phyloP scores from a whole-genome alignment of 2,888 invertebrate species.

The Tetheella fluctuosa region DNA sequence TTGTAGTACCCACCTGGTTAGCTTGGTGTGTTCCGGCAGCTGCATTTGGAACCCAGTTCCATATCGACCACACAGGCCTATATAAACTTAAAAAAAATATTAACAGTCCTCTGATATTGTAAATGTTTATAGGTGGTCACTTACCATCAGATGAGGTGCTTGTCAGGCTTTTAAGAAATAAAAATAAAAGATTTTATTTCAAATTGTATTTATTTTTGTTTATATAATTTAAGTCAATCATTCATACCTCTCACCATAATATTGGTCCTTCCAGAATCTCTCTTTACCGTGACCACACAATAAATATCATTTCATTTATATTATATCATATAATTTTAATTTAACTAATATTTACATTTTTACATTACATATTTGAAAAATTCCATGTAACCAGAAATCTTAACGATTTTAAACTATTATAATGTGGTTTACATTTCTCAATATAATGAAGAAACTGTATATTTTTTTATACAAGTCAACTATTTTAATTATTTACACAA shows the following conservation, averaged over 20 bases:
- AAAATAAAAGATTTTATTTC: neutral
- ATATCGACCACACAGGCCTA: too few species aligned
- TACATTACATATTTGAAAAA: conserved; percentile 4
- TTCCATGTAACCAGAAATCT: neutral
- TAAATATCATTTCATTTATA: neutral
- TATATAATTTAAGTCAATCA: neutral
- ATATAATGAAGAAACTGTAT: neutral
- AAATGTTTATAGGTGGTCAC: too few species aligned
- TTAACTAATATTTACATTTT: conserved; percentile 11
- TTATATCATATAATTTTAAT: conserved; percentile 7
- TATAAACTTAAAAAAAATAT: too few species aligned
- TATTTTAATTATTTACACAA: neutral
- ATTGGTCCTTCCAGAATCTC: conserved; percentile 13
- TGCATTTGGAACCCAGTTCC: too few species aligned
- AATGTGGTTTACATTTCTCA: conserved; percentile 1
- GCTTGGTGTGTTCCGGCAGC: too few species aligned
- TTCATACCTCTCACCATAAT: neutral
- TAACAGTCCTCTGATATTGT: too few species aligned
- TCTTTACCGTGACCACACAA: conserved; percentile 4
- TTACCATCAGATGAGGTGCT: too few species aligned
- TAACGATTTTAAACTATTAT: neutral
- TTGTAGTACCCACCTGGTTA: too few species aligned
- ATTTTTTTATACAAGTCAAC: neutral
- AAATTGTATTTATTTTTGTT: conserved; percentile 8
- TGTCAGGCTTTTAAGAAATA: too few species aligned